Base-by-base conservation (phyloP, 2,113 vertebrate species). In the Pangasianodon gigas region DNA sequence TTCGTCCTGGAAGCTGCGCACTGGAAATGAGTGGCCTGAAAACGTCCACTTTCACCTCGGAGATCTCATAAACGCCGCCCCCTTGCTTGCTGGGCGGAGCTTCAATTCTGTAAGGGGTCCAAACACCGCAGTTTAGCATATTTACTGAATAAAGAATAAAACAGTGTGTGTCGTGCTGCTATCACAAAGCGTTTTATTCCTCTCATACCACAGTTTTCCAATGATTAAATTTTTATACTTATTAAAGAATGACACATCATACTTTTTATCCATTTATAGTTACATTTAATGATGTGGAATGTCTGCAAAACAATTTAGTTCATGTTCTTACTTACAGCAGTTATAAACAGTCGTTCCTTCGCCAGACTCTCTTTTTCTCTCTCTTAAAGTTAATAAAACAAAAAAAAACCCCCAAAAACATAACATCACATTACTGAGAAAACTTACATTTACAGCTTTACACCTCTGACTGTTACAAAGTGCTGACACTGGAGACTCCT, bases 1-100 rank as follows among this genome's bases (percentile, higher is more conserved):
- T 88, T 86, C 93, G 7, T 93, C 97, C 0, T 99, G 98, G 98
- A 87, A 91, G 67, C 91, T 96, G 88, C 94, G 96, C 10, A 95
- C 95, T 46, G 89, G 26, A 6, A 93, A 96, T 19, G 91, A 97
- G 54, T 99, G 98, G 98, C 98, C 97, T 3, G 95, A 98, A 91
- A 98, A 98, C 0, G 96, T 99, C 90, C 92, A 94, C 56, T 99
- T 98, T 90, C 93, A 97, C 91, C 93, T 94, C 58, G 94, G 95
- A 51, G 97, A 98, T 92, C 95, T 99, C 89, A 88, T 90, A 82
- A 85, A 89, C 56, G 96, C 96, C 19, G 93, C 95, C 84, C 85
- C 93, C 0, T 96, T 97, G 85, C 94, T 98, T 75, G 92, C 94
- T 56, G 96, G 94, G 48, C 32, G 89, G 90, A 96, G 92, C 24